These are phyloP conservation scores for Lysandra bellargus DNA, from an alignment of 2,888 invertebrate genomes.

Conservation along the genomic window DNA sequence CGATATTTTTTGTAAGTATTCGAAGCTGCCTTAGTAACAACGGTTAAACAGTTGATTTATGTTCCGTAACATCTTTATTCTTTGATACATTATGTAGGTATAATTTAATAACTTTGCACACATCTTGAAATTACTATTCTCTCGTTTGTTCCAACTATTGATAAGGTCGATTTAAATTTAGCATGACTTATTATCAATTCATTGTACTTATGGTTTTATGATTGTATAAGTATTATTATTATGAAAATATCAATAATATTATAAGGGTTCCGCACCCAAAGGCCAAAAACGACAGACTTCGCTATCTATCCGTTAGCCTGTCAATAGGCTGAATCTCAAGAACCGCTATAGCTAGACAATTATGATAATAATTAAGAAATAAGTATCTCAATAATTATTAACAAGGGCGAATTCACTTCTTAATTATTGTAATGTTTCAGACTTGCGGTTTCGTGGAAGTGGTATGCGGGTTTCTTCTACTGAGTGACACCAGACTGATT, in stretches of 20 bases:
- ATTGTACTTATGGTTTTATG: too few species aligned
- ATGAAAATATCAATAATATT: too few species aligned
- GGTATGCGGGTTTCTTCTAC: constrained; percentile 85
- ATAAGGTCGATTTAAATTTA: not conserved
- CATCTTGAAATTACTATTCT: not conserved
- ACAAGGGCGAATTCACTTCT: too few species aligned
- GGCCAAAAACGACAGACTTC: too few species aligned
- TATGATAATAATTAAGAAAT: too few species aligned
- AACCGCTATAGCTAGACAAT: too few species aligned
- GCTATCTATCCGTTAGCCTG: too few species aligned
- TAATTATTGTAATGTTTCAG: constrained; percentile 60
- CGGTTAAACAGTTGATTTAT: constrained; percentile 2
- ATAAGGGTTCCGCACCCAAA: too few species aligned
- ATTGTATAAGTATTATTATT: too few species aligned
- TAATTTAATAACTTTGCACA: not conserved
- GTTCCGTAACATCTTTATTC: not conserved
- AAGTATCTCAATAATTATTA: too few species aligned
- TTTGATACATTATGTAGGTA: not conserved
- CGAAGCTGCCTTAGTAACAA: not conserved
- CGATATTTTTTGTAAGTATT: constrained; percentile 82
- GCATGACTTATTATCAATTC: too few species aligned
- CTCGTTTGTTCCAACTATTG: not conserved
- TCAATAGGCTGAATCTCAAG: too few species aligned
- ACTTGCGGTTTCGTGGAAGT: constrained; percentile 86
- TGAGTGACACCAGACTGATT: constrained; percentile 86